Percentiles rank a stretch among this genome's conserved stretches.
Conservation (phyloP, 2,113 vertebrate genomes). For the Sinocyclocheilus grahami region DNA sequence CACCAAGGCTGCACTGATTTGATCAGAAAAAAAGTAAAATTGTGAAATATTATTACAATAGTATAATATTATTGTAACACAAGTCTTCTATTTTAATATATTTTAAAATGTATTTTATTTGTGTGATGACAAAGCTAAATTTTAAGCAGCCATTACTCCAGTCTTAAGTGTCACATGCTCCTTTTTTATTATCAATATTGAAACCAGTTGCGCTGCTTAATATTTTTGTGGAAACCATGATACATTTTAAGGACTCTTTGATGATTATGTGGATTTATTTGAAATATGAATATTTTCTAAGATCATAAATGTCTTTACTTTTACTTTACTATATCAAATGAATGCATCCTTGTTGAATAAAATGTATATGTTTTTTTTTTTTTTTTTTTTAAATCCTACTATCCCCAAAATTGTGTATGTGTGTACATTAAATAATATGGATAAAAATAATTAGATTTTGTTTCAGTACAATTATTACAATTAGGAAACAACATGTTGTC, state of each 20-base stretch:
- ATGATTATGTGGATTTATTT: neutral
- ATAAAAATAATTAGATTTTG: neutral
- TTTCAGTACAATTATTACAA: neutral
- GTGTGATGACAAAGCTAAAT: neutral
- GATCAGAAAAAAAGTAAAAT: neutral
- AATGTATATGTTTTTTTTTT: neutral
- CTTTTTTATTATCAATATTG: neutral
- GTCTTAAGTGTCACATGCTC: neutral
- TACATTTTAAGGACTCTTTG: neutral
- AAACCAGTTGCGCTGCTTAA: neutral
- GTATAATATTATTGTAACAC: too few relatives aligned
- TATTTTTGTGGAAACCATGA: neutral
- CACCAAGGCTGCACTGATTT: neutral
- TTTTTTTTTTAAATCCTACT: too few relatives aligned
- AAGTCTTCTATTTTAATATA: neutral
- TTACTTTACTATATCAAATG: neutral
- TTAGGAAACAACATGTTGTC: neutral
- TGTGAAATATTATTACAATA: too few relatives aligned
- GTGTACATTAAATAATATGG: neutral
- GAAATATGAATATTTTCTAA: neutral
- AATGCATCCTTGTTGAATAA: neutral
- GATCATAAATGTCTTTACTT: neutral
- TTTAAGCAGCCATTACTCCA: neutral
- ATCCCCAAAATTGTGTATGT: neutral
- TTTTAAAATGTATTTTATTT: neutral